Conservation (phyloP, 2,797 vertebrate genomes). For the Aldrovandia affinis region DNA sequence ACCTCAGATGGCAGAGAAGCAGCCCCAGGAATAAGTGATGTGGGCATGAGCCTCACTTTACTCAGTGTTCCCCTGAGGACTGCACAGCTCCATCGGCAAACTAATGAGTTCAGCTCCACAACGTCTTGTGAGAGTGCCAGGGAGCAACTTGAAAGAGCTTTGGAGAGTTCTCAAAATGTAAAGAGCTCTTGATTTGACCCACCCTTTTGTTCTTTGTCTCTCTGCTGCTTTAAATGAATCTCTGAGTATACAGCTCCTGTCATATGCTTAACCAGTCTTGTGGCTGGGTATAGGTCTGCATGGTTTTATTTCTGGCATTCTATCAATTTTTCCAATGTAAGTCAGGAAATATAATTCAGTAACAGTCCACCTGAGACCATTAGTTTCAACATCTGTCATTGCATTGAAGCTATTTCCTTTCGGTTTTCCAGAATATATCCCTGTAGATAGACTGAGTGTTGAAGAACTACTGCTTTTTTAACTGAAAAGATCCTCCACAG, state of each 20-base stretch:
- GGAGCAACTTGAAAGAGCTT: not conserved
- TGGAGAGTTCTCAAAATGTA: slow-evolving; percentile 10
- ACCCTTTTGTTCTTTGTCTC: not conserved
- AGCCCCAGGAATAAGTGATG: not conserved
- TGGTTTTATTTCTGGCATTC: not conserved
- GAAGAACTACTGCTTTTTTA: not conserved
- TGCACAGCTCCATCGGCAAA: not conserved
- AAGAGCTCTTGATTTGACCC: not conserved
- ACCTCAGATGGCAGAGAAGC: not conserved
- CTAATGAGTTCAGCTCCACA: slow-evolving; percentile 19
- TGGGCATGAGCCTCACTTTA: not conserved
- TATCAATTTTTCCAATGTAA: not conserved
- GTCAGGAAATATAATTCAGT: not conserved
- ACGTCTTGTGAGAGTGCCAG: slow-evolving; percentile 4
- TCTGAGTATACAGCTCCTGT: not conserved
- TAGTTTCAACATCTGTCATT: not conserved
- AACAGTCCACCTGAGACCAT: not conserved
- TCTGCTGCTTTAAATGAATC: not conserved
- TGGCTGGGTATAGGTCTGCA: not conserved
- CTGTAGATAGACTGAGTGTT: not conserved
- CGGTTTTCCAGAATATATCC: not conserved
- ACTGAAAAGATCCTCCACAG: not conserved
- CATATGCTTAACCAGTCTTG: not conserved
- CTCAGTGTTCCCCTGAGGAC: not conserved
- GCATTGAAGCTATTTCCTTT: not conserved